Conservation (phyloP, 2,797 vertebrate genomes). For the Hemitrygon akajei region DNA sequence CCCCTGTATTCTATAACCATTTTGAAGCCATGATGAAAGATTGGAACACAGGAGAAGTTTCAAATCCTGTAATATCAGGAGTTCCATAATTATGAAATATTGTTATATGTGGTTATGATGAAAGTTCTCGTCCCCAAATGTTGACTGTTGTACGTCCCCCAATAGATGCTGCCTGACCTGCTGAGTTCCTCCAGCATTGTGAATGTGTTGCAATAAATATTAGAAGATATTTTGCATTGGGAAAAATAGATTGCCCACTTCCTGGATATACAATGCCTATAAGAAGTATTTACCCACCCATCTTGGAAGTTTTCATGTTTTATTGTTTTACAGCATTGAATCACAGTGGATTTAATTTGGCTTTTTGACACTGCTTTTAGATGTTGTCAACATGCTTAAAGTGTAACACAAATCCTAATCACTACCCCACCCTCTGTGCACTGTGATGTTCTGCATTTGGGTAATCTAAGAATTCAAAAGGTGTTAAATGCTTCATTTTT, state of each 20-base stretch:
- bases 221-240: not conserved
- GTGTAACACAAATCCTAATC: not conserved
- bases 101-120: not conserved
- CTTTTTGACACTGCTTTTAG: too few relatives aligned
- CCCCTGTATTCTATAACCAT: not conserved
- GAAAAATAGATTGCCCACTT: not conserved
- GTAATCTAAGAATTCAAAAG: not conserved
- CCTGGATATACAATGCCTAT: not conserved
- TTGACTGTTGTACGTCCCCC: too few relatives aligned
- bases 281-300: too few relatives aligned
- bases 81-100: not conserved
- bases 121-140: too few relatives aligned
- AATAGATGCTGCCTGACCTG: too few relatives aligned
- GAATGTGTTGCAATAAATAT: too few relatives aligned
- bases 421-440: not conserved
- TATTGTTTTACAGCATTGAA: too few relatives aligned
- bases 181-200: too few relatives aligned
- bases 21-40: not conserved
- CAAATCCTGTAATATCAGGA: not conserved
- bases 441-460: not conserved
- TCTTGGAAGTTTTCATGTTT: too few relatives aligned
- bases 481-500: not conserved
- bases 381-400: not conserved
- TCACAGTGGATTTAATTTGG: too few relatives aligned
- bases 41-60: not conserved